Evolutionary conservation across 1,140 invertebrate species (phyloP), one percentile per base, ranked within the genome.

Genomic region (Drosophila yakuba): DNA sequence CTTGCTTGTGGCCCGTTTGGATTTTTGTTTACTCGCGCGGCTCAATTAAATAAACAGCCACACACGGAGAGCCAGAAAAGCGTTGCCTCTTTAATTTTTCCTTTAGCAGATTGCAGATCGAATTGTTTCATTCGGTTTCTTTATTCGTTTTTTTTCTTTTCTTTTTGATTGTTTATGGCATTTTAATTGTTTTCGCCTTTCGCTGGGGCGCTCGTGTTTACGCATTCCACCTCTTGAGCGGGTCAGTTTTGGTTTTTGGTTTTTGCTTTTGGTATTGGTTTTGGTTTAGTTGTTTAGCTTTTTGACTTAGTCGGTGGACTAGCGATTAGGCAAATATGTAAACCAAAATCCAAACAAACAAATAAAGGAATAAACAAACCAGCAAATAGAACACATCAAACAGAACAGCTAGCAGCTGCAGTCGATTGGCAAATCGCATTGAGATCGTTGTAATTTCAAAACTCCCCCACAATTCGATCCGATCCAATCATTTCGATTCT

Each of bases 221-320:
- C 51, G 50, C 45, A 52, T 59, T 32, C 36, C 45, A 20, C 43
- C 45, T 55, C 41, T 81, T 59, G 74, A 52, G 74, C 67, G 52
- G 67, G 67, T 81, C 74, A 82, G 74, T 81, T 61, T 71, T 35
- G 39, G 14, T 41, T 43, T 58, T 38, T 47, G n/a, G 25, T 7
- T 15, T 50, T 50, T 5, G 8, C 14, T 47, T 35, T 17, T 17
- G 17, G 17, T 17, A 17, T 17, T 17, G 17, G 17, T 15, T 50
- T 50, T 11, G 8, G 23, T 47, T 35, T 35, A 15, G 25, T 28
- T 32, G 32, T 32, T 52, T 44, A 25, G 48, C 2, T 17, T 50
- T 48, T 44, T 23, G 5, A 17, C 25, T 35, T 41, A 45, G 41
- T 63, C 41, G 12, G 4, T 39, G 38, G 38, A 39, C 38, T 14